Base-by-base conservation (phyloP, 35 echinoderm and acorn worm genomes). In the Chiridota heheva region DNA sequence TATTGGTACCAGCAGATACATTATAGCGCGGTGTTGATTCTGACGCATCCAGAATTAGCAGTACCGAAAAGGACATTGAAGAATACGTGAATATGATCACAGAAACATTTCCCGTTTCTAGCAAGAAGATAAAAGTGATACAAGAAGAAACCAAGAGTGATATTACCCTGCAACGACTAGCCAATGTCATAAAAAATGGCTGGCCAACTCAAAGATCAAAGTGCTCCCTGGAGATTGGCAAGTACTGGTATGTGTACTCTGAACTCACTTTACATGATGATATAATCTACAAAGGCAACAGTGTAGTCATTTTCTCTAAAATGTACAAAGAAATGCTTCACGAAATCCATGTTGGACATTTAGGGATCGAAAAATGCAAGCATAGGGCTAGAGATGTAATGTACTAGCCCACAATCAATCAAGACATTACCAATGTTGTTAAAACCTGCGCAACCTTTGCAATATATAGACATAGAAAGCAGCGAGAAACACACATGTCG, bases 261-360 rank as follows among this genome's bases (percentile, higher is more conserved):
- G 82, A 85, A 47, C 47, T 85, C 4, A 37, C 29, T 7, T n/a
- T 62, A 31, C 30, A 32, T 28, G 59, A 85, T 31, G 82, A 37
- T 6, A 43, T 85, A 26, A 32, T 85, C 27, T 85, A 18, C 53
- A 75, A 70, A 61, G 68, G 69, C 43, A 70, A 55, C 17, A 36
- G 40, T 42, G 46, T 78, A 4, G 36, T 87, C 0, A 84, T 77
- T 29, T 80, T 80, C 42, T 20, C 25, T 35, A 36, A 36, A 4
- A 42, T 89, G 16, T 40, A 72, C 36, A 55, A 43, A 55, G 18
- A 83, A 38, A 80, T 91, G 63, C 66, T 91, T 20, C 46, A 80
- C 0, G 76, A 73, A 86, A 58, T 92, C 18, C 90, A 87, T 67
- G 84, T 66, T 75, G 78, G 57, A 27, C 84, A 82, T 40, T 58